Base-by-base conservation (phyloP, 2,797 vertebrate genomes). In the Pipistrellus nathusii region DNA sequence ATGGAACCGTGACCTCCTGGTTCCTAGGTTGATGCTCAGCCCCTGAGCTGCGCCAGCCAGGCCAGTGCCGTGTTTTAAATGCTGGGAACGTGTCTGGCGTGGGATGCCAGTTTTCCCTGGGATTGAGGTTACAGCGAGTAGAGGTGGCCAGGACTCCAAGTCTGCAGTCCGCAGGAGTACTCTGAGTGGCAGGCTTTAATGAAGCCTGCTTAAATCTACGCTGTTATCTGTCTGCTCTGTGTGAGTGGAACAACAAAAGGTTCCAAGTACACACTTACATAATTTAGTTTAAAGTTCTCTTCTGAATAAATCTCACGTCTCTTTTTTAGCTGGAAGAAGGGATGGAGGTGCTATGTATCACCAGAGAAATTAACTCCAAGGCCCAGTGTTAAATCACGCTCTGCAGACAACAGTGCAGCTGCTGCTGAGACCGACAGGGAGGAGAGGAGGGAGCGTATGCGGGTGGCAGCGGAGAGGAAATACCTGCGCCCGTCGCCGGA, bases 281-380 rank as follows among this genome's bases (percentile, higher is more conserved):
- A 64, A 85, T 91, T 85, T 27, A 68, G 11, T 93, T 91, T 55
- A 77, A 85, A 94, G 5, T 51, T 55, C 25, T 85, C 17, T 82
- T 88, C 48, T 44, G 62, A 69, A 88, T 64, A 76, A 84, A 35
- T 85, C 35, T 68, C 30, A 8, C 7, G 55, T 76, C 10, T 92
- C 15, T 76, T 90, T 55, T n/a, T 76, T 15, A 85, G 51, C 23
- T 83, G 66, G 88, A 88, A 80, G 25, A 41, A 71, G 41, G 17
- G 18, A 11, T 13, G 41, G 30, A 76, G 35, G 11, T 57, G 23
- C 25, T 75, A 41, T 4, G 21, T 30, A 30, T 72, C 71, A 44
- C 30, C 30, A 41, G 44, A 44, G 48, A 59, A 62, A 6, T 55
- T 90, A 83, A 77, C 32, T 68, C 15, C 57, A 78, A 23, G 62